Base-by-base conservation (phyloP, 2,113 vertebrate species). In the Gobiocypris rarus region DNA sequence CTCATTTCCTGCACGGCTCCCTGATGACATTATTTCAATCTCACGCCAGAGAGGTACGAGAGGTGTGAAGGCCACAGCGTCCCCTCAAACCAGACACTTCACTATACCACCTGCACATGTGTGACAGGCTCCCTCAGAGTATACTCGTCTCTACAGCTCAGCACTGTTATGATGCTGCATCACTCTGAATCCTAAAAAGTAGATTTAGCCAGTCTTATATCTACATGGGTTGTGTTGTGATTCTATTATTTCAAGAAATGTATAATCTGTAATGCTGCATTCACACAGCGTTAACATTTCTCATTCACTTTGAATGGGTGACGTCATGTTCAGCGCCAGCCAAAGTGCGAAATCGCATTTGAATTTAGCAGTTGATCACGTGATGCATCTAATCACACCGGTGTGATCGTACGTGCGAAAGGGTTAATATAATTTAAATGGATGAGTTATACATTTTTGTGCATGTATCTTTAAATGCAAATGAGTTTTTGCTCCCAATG, bases 1-100 rank as follows among this genome's bases (percentile, higher is more conserved):
- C 61, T 67, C 43, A 81, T 81, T 81, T 81, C 59, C 59, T 10
- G 41, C 77, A 9, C 10, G 56, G 65, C 41, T 65, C 61, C 83
- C 74, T 69, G 59, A 75, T 61, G 80, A 77, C 43, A 76, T 75
- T 10, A 52, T 58, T 65, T 52, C 28, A 52, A 38, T 58, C 19
- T 65, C 22, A 43, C 73, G 45, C 31, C 59, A 69, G 73, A 77
- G 73, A 69, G 71, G 81, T 58, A 50, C 31, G 69, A 83, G 81
- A 50, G 71, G 83, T 63, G 45, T 59, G 38, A 69, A 70, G 83
- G 67, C 71, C 41, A 63, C 58, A 9, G 61, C 4, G n/a, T 43
- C 56, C 56, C 8, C 34, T 59, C 54, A 43, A 78, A 61, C 34
- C 78, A 77, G 75, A 77, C 54, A n/a, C 75, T 31, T 77, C 52